Percentiles rank a stretch among this genome's conserved stretches.
phyloP scores from a whole-genome alignment of 2,888 invertebrate genomes.

The Mechanitis messenoides region DNA sequence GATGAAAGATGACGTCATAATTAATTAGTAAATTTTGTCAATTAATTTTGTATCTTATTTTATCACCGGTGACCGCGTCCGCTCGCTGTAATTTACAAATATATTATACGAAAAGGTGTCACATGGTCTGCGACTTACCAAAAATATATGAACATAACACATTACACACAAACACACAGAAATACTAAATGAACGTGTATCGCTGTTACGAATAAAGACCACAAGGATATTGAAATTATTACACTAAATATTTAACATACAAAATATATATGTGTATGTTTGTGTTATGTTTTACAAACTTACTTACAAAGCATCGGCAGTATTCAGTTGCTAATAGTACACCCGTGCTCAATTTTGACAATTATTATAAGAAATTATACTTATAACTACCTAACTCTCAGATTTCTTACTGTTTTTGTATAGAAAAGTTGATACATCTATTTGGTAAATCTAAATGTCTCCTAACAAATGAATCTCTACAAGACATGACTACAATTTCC shows the following conservation, averaged over 20 bases:
- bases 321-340: slow-evolving; percentile 70
- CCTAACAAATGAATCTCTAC: slow-evolving; percentile 72
- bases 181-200: slow-evolving; percentile 65
- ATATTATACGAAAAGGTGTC: slow-evolving; percentile 64
- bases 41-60: slow-evolving; percentile 71
- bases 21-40: slow-evolving; percentile 44
- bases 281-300: slow-evolving; percentile 37
- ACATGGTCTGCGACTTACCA: slow-evolving; percentile 58
- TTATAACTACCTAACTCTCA: slow-evolving; percentile 72
- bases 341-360: slow-evolving; percentile 71
- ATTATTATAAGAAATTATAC: slow-evolving; percentile 59
- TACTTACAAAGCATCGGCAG: slow-evolving; percentile 65
- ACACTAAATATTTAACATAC: slow-evolving; percentile 54
- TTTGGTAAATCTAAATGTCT: slow-evolving; percentile 73
- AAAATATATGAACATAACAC: slow-evolving; percentile 45
- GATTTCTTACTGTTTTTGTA: slow-evolving; percentile 66
- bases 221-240: slow-evolving; percentile 73
- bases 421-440: slow-evolving; percentile 76
- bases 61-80: slow-evolving; percentile 73
- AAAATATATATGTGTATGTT: slow-evolving; percentile 53
- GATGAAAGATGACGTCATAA: slow-evolving; percentile 41
- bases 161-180: slow-evolving; percentile 51
- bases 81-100: slow-evolving; percentile 71
- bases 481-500: slow-evolving; percentile 76
- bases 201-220: slow-evolving; percentile 74